Percentiles rank a stretch among this genome's conserved stretches.
Evolutionary conservation across 2,113 vertebrate species (phyloP).

Genomic region (Gasterosteus nipponicus): DNA sequence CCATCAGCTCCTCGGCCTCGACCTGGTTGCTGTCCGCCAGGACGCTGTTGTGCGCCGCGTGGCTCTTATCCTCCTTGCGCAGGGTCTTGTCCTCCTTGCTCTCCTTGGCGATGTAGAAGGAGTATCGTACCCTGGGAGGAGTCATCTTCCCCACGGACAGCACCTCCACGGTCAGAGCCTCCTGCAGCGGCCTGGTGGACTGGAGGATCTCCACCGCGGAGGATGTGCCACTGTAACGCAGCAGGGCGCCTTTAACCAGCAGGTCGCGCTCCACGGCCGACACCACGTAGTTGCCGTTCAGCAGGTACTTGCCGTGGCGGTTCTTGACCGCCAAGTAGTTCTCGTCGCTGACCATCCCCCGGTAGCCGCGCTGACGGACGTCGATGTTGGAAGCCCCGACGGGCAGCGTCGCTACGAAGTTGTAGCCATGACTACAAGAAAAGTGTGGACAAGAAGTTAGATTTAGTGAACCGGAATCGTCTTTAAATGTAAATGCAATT

Average conservation of each 20-base stretch:
- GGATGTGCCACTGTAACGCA: conserved; percentile 93
- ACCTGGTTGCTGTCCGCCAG: conserved; percentile 77
- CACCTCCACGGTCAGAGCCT: conserved; percentile 91
- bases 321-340: conserved; percentile 97
- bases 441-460: not conserved
- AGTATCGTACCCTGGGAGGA: conserved; percentile 93
- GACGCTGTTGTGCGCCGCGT: conserved; percentile 83
- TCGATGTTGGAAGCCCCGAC: conserved; percentile 91
- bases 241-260: conserved; percentile 89
- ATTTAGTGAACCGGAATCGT: not conserved
- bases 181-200: conserved; percentile 87
- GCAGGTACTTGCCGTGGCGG: conserved; percentile 88
- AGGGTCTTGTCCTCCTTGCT: conserved; percentile 86
- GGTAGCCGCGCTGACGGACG: conserved; percentile 93
- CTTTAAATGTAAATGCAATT: not conserved
- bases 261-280: conserved; percentile 93
- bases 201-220: conserved; percentile 90
- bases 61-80: conserved; percentile 79
- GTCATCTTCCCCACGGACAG: conserved; percentile 97
- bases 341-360: conserved; percentile 90
- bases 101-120: conserved; percentile 91
- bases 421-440: conserved; percentile 90
- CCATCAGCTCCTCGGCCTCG: conserved; percentile 76
- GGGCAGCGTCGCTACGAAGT: conserved; percentile 93
- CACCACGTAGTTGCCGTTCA: conserved; percentile 95